Base-by-base conservation (phyloP, 2,113 vertebrate genomes). In the Hippocampus barbouri region DNA sequence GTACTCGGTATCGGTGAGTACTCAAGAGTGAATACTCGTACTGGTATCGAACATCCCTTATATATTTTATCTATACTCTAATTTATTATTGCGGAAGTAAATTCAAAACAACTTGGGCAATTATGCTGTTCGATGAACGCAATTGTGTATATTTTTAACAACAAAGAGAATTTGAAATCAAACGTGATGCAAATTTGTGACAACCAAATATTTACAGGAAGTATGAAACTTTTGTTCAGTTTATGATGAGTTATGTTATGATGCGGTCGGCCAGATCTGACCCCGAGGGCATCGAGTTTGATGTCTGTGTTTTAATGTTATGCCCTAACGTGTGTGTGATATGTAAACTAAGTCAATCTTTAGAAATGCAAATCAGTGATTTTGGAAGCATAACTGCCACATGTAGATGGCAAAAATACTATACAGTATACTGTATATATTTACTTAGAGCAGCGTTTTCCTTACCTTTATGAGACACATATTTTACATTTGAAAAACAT, bases 391-490 rank as follows among this genome's bases (percentile, higher is more conserved):
- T 59, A 69, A 43, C 69, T 61, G 62, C 86, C 91, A 91, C 89
- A 85, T 87, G 74, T 86, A 79, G 91, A 92, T 74, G 87, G 72
- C 83, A 75, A 80, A 84, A 79, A 85, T 77, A 85, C 18, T 5
- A 38, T 38, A 34, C 30, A 34, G 30, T 34, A 6, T 38, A 6
- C 34, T 68, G 74, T 89, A 85, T 85, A 75, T 89, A 90, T 86
- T 79, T 81, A 83, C 80, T 78, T 76, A 75, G 73, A 76, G 25
- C 25, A 25, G 54, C 25, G 11, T 56, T 56, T 56, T 23, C 53
- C 53, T n/a, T 23, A 56, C 53, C n/a, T 56, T 56, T 16, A 49
- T 49, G 18, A 18, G 16, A 6, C 15, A 49, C 47, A 18, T 49
- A 49, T 18, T 49, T 49, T 49, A 18, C 14, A 49, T 49, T 49